Base-by-base conservation (phyloP, 2,888 invertebrate genomes). In the Melieria picta region DNA sequence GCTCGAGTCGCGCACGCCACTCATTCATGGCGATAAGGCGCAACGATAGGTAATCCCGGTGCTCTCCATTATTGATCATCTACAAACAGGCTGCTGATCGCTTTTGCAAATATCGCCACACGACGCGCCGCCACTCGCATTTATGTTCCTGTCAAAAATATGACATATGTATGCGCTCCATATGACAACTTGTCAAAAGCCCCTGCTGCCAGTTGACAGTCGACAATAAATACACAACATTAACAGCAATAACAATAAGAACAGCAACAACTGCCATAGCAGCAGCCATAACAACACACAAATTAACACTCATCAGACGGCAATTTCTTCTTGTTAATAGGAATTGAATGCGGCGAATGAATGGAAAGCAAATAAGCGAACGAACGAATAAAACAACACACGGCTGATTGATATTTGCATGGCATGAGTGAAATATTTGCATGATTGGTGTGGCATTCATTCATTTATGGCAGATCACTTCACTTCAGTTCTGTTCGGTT, bases 141-240 rank as follows among this genome's bases (percentile, higher is more conserved):
- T 72, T 72, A 72, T 68, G 72, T 68, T 72, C 57, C 65, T 72
- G 72, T 72, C 72, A 72, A 66, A 72, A 72, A 69, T 57, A 72
- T 72, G 72, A 72, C 72, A 71, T 64, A 67, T 57, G 30, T 30
- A 30, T 30, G 30, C 30, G 30, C 61, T 62, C 61, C 61, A 56
- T 69, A 72, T 72, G 69, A 72, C 66, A 69, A 72, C 62, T 66
- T 69, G 69, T 66, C 72, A 72, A 58, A 72, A 47, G 56, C 55
- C 10, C 43, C 11, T 1, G 64, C 43, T 4, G 4, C 50, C 7
- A 42, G 55, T 11, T 13, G 45, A 30, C 52, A 47, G 48, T 64
- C 48, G 13, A 52, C 52, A 52, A 52, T 7, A 7, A 52, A 52
- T 6, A n/a, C 13, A 5, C 13, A 7, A n/a, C 5, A 11, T 13